Conservation (phyloP, 1,140 invertebrate species). For the Homalodisca vitripennis region DNA sequence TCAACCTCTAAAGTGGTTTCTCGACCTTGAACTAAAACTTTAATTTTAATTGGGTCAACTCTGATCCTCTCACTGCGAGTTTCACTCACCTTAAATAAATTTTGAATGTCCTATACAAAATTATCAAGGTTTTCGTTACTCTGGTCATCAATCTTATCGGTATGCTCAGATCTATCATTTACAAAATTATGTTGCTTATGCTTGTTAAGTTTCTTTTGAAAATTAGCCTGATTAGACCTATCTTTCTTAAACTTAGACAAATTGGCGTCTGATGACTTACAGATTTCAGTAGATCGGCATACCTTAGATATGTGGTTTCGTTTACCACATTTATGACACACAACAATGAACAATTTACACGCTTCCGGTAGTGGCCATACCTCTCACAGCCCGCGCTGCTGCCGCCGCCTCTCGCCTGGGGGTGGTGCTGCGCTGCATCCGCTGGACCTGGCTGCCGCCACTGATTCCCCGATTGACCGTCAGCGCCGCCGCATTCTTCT, state of each 20-base stretch:
- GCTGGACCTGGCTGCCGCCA: background rate
- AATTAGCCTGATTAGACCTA: background rate
- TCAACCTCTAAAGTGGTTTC: background rate
- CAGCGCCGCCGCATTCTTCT: no score
- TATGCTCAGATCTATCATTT: background rate
- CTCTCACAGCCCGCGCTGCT: no score
- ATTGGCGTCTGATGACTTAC: background rate
- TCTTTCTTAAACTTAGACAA: background rate
- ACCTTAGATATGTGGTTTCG: no score
- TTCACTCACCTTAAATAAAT: no score
- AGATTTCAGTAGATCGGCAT: no score
- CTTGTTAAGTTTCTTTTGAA: background rate
- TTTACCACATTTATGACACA: no score
- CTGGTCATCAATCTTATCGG: background rate
- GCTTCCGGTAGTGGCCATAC: background rate
- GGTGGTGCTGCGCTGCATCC: background rate
- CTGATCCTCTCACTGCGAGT: no score
- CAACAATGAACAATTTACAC: background rate
- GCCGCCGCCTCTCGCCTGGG: no score
- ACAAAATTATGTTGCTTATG: no score
- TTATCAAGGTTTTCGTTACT: background rate
- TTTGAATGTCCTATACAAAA: background rate
- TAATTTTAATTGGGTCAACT: no score
- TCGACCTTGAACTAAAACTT: no score
- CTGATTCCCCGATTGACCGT: background rate